Base-by-base conservation (phyloP, 2,113 vertebrate species). In the Larimichthys crocea region DNA sequence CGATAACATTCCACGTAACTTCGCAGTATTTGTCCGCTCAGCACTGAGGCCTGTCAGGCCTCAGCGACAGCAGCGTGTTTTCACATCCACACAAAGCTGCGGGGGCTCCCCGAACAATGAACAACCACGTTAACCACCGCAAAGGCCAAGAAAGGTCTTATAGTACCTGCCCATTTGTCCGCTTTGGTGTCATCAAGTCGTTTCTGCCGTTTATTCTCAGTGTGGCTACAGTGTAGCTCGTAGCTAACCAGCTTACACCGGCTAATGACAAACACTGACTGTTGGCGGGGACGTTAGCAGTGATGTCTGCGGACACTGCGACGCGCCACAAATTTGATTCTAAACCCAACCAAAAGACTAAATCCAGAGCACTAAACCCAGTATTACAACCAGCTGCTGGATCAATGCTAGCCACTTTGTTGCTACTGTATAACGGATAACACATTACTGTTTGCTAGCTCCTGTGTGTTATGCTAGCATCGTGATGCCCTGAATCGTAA, bases 11-110 rank as follows among this genome's bases (percentile, higher is more conserved):
- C 4, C 52, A 59, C n/a, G 20, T 19, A 64, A 82, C 55, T 69
- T 64, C 6, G 67, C 57, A 66, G 59, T 62, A 53, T 84, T 80
- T 74, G 59, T 80, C 52, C 50, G 31, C 69, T 69, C n/a, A 73
- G 68, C 74, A 83, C 76, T 65, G 80, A 84, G 95, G 94, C 94
- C 94, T 89, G 70, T 66, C 76, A 62, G 94, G 94, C 95, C 95
- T 89, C 80, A 63, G 55, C 67, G 70, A 79, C 74, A 76, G 70
- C 76, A 80, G 76, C 84, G 66, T 70, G 55, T 83, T 86, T 85
- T 73, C 76, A 53, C 50, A 67, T 78, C 76, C 78, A 82, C 85
- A 87, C 59, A 90, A 91, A 83, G 73, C 75, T 68, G 70, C 49
- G 15, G 61, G 20, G 4, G 0, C n/a, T 8, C 16, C 31, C 16